Evolutionary conservation across 2,888 invertebrate species (phyloP), one percentile per base, ranked within the genome.

Genomic region (Hypselothyrea guttata): DNA sequence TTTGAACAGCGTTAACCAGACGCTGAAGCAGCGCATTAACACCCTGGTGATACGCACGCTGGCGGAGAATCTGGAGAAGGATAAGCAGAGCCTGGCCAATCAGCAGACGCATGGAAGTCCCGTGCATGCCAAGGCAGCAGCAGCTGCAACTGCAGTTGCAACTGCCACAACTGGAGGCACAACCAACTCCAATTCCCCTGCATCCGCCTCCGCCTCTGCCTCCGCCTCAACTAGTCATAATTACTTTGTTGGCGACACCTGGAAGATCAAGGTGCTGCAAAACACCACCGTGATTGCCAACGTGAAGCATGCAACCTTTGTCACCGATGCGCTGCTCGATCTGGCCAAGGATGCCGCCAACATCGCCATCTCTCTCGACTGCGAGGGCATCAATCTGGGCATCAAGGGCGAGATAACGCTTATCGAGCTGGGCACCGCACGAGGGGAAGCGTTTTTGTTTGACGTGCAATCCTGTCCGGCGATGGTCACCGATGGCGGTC

Each of bases 341-440:
- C 91, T 91, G 61, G 86, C 86, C 56, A 88, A 88, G 45, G 86
- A 90, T 49, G 92, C 92, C 75, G 82, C 74, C 53, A 86, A 85
- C 42, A 92, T 93, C 49, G 93, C 94, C 57, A 92, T 98, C 15
- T 96, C 96, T 0, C 93, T 98, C 84, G 98, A 98, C 88, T 97
- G 97, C 81, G 98, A 98, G 91, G 97, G 98, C 11, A 95, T 98
- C 49, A 97, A 97, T 90, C 91, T 98, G 61, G 98, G 98, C 15
- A 91, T 94, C 1, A 96, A 96, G 88, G 97, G 97, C 12, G 95
- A 96, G 76, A 91, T 98, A 61, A 97, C 97, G 1, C 90, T 98
- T 45, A 93, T 97, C 87, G 96, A 96, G 89, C 93, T 96, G 75
- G 97, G 96, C 9, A 95, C 96, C 1, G 92, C 94, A 86, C 92